Evolutionary conservation across 1,140 invertebrate genomes (phyloP).

Genomic region (Drosophila ogumai): DNA sequence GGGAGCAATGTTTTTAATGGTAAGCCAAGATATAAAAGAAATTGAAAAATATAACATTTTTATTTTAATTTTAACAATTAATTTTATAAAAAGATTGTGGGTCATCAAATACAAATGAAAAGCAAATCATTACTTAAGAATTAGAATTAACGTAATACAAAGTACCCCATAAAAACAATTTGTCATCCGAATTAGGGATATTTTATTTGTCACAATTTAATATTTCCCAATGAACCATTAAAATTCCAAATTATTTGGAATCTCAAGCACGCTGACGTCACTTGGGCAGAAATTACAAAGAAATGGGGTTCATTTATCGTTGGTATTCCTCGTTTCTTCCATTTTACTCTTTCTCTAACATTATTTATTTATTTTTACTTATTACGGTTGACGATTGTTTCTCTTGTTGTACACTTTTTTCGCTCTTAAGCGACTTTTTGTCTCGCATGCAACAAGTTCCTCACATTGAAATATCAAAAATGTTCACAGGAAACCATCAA

Average conservation of each 20-base stretch:
- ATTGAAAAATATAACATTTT: neutral
- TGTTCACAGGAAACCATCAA: slow-evolving; percentile 80
- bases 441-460: slow-evolving; percentile 77
- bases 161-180: neutral
- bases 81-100: neutral
- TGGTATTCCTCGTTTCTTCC: neutral
- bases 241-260: neutral
- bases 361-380: neutral
- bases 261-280: slow-evolving; percentile 9
- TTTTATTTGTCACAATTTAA: neutral
- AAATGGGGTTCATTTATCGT: neutral
- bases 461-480: slow-evolving; percentile 75
- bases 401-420: slow-evolving; percentile 1
- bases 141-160: neutral
- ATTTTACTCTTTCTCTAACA: neutral
- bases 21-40: neutral
- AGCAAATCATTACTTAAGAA: neutral
- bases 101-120: neutral
- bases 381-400: neutral
- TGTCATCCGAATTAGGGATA: neutral
- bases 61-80: neutral
- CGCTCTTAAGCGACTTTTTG: slow-evolving; percentile 11
- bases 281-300: neutral
- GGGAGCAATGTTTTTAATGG: slow-evolving; percentile 5
- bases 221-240: neutral